Base-by-base conservation (phyloP, 2,797 vertebrate species). In the Pipistrellus pipistrellus region DNA sequence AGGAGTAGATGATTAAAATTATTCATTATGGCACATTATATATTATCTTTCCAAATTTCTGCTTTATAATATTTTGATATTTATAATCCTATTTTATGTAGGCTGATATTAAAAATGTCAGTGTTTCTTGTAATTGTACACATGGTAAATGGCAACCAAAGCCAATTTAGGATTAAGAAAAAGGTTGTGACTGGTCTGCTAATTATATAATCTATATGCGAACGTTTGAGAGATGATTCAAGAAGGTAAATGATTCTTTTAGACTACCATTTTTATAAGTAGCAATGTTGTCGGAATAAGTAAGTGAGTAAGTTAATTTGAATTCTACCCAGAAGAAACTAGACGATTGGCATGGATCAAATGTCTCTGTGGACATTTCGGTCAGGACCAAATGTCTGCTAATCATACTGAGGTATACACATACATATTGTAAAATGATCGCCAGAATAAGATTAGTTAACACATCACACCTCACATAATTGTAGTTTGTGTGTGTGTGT, bases 251-350 rank as follows among this genome's bases (percentile, higher is more conserved):
- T 75, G 44, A 87, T 71, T 69, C 38, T 73, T 59, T 84, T 59
- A 89, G 20, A 55, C 10, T 87, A 46, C 32, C 21, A n/a, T 86
- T 91, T 91, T 83, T 85, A 73, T 88, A 72, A 84, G 69, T 78
- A 86, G 13, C 18, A 86, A 23, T 72, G 10, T 78, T 82, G 41
- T 14, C 38, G 17, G 87, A 27, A 68, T 84, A 68, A 76, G 23
- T 90, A 92, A 73, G 85, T 81, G 20, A 62, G 27, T 94, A 81
- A 72, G 48, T 46, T 80, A 71, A 73, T 77, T 82, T 97, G 59
- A 9, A 15, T 84, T 93, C 17, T 75, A 83, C 66, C 32, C 27
- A 73, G 75, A 96, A 90, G 69, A 88, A 78, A 18, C 6, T 75
- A 88, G n/a, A 62, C 11, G 7, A 53, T 77, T 55, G 48, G 18